Base-by-base conservation (phyloP, 2,888 invertebrate genomes). In the Sarcophaga subvicina region DNA sequence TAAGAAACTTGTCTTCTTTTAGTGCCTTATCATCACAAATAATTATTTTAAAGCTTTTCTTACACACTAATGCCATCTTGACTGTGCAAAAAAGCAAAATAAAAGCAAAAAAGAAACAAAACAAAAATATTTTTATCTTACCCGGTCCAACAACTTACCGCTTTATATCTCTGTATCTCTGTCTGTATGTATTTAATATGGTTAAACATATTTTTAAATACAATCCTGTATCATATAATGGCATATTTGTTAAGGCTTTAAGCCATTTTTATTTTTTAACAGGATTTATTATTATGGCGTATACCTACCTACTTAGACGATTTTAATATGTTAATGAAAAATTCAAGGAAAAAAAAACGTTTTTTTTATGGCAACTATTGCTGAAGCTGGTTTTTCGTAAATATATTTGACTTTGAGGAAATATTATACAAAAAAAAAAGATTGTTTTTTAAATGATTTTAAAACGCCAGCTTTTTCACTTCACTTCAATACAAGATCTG, bases 161-260 rank as follows among this genome's bases (percentile, higher is more conserved):
- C 17, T 54, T 54, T 54, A 17, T 17, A 12, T 17, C 14, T 14
- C 17, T 54, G 54, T 54, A 54, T 12, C 3, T 2, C 14, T 54
- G 17, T 17, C 5, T 17, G 17, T 54, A 2, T 54, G 54, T 54
- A 54, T 17, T 54, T 17, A 17, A 1, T 54, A 17, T 54, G 54
- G 14, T 17, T 54, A 54, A 54, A 54, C 17, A 54, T 54, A 54
- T 54, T 54, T 54, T 54, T 76, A 67, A 14, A 72, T 12, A 62
- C 37, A 73, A 73, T 78, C 78, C 72, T 78, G 37, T 72, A 72
- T 83, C 72, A 83, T 49, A 67, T 78, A 77, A 83, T 77, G 71
- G 59, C 82, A 83, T 77, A 77, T 83, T 83, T 83, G 77, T 77
- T 77, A 72, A 83, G 47, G 82, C 71, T 77, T 83, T 77, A 83